These are phyloP conservation scores for Nomada lathburiana DNA, from an alignment of 2,888 invertebrate genomes.

Conservation along the genomic window DNA sequence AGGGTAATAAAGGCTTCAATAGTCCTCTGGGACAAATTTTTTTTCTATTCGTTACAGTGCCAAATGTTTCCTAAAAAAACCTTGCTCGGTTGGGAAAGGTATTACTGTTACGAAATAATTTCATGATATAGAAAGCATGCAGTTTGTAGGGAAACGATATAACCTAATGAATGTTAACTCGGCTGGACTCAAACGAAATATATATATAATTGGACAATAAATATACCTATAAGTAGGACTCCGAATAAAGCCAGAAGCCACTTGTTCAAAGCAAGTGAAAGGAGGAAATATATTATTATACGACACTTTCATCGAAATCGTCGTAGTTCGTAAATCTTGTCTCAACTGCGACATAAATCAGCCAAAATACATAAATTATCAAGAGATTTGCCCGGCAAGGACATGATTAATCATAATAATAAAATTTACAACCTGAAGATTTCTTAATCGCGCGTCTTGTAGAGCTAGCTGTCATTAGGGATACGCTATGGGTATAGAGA, in stretches of 20 bases:
- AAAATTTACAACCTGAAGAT: not conserved
- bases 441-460: not conserved
- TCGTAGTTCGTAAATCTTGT: not conserved
- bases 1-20: constrained; percentile 23
- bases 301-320: constrained; percentile 4
- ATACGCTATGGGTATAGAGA: not conserved
- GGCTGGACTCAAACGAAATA: not conserved
- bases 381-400: not conserved
- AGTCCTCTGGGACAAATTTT: not conserved
- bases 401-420: not conserved
- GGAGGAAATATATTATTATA: not conserved
- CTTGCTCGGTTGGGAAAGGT: not conserved
- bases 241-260: not conserved
- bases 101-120: no score
- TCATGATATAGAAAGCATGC: no score
- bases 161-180: not conserved
- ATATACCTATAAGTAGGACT: not conserved
- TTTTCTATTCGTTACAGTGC: not conserved
- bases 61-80: not conserved
- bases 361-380: not conserved
- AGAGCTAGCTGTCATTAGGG: not conserved
- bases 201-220: not conserved
- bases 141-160: not conserved
- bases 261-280: no score
- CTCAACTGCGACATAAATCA: not conserved